Conservation (phyloP, 1,140 invertebrate species). For the Idris sp. region DNA sequence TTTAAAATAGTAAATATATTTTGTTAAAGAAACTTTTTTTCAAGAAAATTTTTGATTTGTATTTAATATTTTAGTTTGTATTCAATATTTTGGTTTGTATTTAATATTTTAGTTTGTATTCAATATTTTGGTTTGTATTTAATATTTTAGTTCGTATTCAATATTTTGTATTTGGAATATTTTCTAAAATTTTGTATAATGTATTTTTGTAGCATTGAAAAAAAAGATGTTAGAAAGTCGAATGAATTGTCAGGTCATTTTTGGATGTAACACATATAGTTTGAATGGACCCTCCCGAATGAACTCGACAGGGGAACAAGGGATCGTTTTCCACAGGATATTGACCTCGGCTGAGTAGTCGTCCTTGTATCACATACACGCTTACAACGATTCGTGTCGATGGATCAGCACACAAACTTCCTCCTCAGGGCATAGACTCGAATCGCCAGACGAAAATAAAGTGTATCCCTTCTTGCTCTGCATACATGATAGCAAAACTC, state of each 20-base stretch:
- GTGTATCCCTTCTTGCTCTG: neutral
- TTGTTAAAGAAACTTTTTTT: too few species aligned
- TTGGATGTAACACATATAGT: constrained; percentile 39
- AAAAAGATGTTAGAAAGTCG: neutral
- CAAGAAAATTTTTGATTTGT: too few species aligned
- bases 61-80: too few species aligned
- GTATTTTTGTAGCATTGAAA: neutral
- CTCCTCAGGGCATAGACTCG: constrained; percentile 41
- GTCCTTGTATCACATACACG: constrained; percentile 59
- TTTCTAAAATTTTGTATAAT: too few species aligned
- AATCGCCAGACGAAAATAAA: constrained; percentile 49
- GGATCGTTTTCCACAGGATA: constrained; percentile 50
- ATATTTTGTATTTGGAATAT: too few species aligned
- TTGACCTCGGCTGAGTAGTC: constrained; percentile 51
- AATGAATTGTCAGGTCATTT: constrained; percentile 2
- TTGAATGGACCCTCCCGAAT: constrained; percentile 52
- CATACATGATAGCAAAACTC: constrained; percentile 14
- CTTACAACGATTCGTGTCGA: constrained; percentile 27
- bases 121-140: too few species aligned
- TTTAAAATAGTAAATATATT: too few species aligned
- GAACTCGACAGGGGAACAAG: constrained; percentile 40
- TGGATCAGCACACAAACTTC: constrained; percentile 43
- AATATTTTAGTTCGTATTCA: too few species aligned
- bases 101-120: too few species aligned
- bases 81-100: too few species aligned